Conservation (phyloP, 2,888 invertebrate species). For the Nymphalis urticae region DNA sequence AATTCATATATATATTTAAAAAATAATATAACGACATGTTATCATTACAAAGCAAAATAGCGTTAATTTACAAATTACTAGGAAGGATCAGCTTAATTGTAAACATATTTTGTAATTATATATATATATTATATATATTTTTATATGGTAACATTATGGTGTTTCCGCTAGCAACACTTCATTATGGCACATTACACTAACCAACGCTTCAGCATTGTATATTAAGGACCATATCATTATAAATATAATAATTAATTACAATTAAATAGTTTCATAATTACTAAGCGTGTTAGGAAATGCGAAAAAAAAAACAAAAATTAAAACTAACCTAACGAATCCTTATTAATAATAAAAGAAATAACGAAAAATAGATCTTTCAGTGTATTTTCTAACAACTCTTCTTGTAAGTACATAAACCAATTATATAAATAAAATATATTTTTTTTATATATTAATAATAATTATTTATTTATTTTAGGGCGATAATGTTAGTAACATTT, state of each 20-base stretch:
- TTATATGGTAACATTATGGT: conserved; percentile 79
- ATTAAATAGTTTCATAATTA: conserved; percentile 41
- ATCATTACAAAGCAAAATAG: conserved; percentile 72
- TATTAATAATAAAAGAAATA: conserved; percentile 39
- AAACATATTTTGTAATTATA: conserved; percentile 50
- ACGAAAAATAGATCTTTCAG: conserved; percentile 42
- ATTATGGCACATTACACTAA: conserved; percentile 76
- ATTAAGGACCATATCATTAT: conserved; percentile 68
- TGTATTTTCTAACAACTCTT: conserved; percentile 40
- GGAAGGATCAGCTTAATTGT: conserved; percentile 60
- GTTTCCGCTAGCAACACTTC: conserved; percentile 76
- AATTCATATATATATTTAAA: conserved; percentile 62
- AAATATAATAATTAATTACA: conserved; percentile 34
- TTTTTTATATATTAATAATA: conserved; percentile 36
- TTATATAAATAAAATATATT: conserved; percentile 58
- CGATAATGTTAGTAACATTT: conserved; percentile 70
- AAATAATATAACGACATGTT: conserved; percentile 60
- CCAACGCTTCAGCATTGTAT: conserved; percentile 64
- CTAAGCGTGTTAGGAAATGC: conserved; percentile 34
- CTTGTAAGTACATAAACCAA: conserved; percentile 78
- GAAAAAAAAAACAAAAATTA: conserved; percentile 42
- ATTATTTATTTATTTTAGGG: conserved; percentile 54
- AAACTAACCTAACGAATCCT: conserved; percentile 43
- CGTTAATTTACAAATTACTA: conserved; percentile 66
- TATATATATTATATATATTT: conserved; percentile 26